Percentiles rank a stretch among this genome's conserved stretches.
Conservation (phyloP, 1,140 invertebrate genomes). For the Glomeris maerens region DNA sequence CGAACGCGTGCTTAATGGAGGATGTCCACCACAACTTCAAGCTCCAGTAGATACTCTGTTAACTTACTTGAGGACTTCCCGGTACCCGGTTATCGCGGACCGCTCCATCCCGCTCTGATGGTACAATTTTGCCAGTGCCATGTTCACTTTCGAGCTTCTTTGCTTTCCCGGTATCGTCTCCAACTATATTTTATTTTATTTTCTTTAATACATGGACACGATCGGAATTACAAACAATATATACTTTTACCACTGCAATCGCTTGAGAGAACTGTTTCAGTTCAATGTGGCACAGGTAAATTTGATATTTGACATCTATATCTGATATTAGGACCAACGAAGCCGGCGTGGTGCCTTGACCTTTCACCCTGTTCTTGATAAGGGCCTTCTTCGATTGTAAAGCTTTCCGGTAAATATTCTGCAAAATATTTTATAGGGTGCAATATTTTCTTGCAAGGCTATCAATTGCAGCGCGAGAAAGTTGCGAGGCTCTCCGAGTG, state of each 20-base stretch:
- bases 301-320: conserved; percentile 57
- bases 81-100: conserved; percentile 52
- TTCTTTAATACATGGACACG: conserved; percentile 2
- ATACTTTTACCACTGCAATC: conserved; percentile 36
- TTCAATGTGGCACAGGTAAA: conserved; percentile 50
- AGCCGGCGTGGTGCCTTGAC: conserved; percentile 27
- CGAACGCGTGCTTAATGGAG: too few relatives aligned
- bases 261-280: conserved; percentile 48
- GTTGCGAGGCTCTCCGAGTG: too few relatives aligned
- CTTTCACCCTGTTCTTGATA: conserved; percentile 40
- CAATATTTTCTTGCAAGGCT: too few relatives aligned
- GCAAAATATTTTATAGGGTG: conserved; percentile 14
- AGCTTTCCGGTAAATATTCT: conserved; percentile 44
- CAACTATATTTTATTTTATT: conserved; percentile 26
- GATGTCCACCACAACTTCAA: too few relatives aligned
- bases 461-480: too few relatives aligned
- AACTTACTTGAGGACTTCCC: conserved; percentile 49
- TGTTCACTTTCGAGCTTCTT: conserved; percentile 50
- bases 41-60: too few relatives aligned
- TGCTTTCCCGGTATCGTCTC: conserved; percentile 54
- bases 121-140: conserved; percentile 55
- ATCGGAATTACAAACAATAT: conserved; percentile 4
- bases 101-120: conserved; percentile 53
- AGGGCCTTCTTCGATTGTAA: conserved; percentile 52
- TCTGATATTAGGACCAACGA: conserved; percentile 28